A percentile compares a stretch with the other conserved stretches of the same genome.
phyloP scores from a whole-genome alignment of 2,113 vertebrate genomes.

The Jaculus jaculus region DNA sequence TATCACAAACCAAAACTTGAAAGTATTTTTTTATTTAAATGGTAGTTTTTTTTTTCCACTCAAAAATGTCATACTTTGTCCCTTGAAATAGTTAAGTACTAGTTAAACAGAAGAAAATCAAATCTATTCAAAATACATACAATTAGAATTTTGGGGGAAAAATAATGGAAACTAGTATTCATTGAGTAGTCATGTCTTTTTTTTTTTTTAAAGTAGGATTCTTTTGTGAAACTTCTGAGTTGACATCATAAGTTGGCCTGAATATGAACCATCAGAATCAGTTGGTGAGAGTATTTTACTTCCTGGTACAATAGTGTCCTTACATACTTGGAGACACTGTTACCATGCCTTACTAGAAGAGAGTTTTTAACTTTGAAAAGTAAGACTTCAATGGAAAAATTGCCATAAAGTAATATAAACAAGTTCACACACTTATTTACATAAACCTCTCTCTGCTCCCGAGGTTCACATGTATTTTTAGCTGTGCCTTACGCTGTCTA shows the following conservation, averaged over 20 bases:
- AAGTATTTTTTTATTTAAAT: slow-evolving; percentile 22
- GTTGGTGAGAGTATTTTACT: slow-evolving; percentile 23
- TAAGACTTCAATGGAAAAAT: background rate
- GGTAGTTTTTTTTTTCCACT: background rate
- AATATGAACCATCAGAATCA: slow-evolving; percentile 61
- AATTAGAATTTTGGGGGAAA: background rate
- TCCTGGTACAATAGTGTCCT: background rate
- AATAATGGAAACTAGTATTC: slow-evolving; percentile 35
- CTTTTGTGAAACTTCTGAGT: slow-evolving; percentile 16
- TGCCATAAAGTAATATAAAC: background rate
- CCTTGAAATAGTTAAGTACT: background rate
- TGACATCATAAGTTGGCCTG: slow-evolving; percentile 62
- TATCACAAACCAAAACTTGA: slow-evolving; percentile 7
- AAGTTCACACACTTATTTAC: background rate
- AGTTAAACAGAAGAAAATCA: slow-evolving; percentile 19
- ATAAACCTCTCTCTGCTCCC: background rate
- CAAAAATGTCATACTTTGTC: background rate
- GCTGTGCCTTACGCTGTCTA: slow-evolving; percentile 18
- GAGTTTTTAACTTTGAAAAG: background rate
- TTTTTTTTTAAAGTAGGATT: background rate
- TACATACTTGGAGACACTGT: background rate
- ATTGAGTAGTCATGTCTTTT: background rate
- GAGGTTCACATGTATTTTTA: slow-evolving; percentile 65
- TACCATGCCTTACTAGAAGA: slow-evolving; percentile 12
- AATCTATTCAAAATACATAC: background rate